Base-by-base conservation (phyloP, 2,888 invertebrate species). In the Serrognathus titanus region DNA sequence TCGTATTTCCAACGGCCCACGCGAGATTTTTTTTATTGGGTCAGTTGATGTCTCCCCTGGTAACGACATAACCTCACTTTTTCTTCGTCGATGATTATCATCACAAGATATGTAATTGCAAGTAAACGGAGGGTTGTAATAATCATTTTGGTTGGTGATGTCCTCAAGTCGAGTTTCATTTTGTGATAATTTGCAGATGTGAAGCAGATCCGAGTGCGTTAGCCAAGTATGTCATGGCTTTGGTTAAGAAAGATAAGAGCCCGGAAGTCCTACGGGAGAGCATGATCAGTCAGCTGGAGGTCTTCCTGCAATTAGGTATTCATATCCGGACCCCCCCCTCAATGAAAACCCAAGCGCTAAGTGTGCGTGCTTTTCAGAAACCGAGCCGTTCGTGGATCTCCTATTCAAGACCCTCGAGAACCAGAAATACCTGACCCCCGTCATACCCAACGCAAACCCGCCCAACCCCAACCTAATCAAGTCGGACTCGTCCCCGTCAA, bases 171-270 rank as follows among this genome's bases (percentile, higher is more conserved):
- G 20, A 1, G 20, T 45, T 16, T 45, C 10, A 10, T 38, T 12
- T 49, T 36, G 10, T 13, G 9, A 62, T 77, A 31, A 31, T 31
- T 16, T 75, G 54, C 75, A 97, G 97, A 70, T 97, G 97, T 79
- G 97, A 98, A 79, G 98, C 97, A 8, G 97, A 98, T 76, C 97
- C 98, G 7, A 91, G 89, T 24, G 96, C 97, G 0, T 80, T 98
- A 58, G 95, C 97, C 6, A 95, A 96, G 79, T 98, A 98, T 81
- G 96, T 98, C 39, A 88, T 97, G 68, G 98, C 98, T 0, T 80
- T 98, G 59, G 89, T 97, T 52, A 97, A 95, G 80, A 98, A 98
- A 78, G 97, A 97, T 74, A 96, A 95, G 78, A 87, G 94, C 0
- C 83, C 91, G 61, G 87, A 89, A 39, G 95, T 96, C 70, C 82